Percentiles rank a stretch among this genome's conserved stretches.
Evolutionary conservation across 2,113 vertebrate genomes (phyloP).

Genomic region (Stegostoma tigrinum): DNA sequence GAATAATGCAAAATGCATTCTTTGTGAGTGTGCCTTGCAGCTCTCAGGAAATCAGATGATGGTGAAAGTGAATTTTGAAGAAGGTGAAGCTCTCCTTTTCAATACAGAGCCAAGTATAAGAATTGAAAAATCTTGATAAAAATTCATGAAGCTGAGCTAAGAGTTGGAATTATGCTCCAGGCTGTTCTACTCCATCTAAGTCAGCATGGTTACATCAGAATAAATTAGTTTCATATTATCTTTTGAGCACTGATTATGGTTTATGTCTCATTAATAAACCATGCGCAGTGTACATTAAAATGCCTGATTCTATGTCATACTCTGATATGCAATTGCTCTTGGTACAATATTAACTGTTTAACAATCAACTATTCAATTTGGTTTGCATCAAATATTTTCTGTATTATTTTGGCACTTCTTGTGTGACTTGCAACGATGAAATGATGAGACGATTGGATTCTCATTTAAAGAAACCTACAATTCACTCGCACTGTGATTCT

Average conservation of each 20-base stretch:
- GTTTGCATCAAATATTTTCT: background rate
- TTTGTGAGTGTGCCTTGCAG: background rate
- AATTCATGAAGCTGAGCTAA: background rate
- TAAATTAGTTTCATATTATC: slow-evolving; percentile 15
- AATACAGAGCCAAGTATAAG: background rate
- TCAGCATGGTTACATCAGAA: slow-evolving; percentile 11
- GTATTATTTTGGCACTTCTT: background rate
- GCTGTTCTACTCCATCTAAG: background rate
- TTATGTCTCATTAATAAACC: slow-evolving; percentile 19
- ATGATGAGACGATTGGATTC: background rate
- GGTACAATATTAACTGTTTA: background rate
- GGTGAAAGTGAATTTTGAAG: background rate
- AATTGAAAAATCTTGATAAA: background rate
- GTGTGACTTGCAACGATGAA: background rate
- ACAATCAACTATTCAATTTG: background rate
- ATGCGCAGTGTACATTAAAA: background rate
- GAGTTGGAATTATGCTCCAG: background rate
- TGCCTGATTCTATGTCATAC: background rate
- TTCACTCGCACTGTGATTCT: background rate
- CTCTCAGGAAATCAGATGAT: background rate
- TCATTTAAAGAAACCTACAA: background rate
- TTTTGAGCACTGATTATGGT: background rate
- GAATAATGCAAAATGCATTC: slow-evolving; percentile 1
- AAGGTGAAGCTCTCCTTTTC: background rate
- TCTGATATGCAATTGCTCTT: background rate